These are phyloP conservation scores for Erpetoichthys calabaricus DNA, from an alignment of 2,797 vertebrate species.

Conservation along the genomic window DNA sequence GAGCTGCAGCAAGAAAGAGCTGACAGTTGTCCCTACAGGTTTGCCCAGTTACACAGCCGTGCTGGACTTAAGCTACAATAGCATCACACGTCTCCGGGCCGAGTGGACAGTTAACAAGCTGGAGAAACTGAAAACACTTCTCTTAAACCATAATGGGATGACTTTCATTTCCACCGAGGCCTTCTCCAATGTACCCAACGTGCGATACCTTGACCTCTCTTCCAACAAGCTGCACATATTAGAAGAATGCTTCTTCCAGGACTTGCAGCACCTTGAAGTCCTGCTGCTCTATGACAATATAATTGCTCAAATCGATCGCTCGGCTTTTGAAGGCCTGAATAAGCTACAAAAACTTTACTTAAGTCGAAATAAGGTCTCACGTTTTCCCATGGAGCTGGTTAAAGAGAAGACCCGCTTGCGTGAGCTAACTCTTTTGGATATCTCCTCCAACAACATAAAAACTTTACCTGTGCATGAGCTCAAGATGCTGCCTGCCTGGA, in stretches of 20 bases:
- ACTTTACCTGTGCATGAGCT: slow-evolving; percentile 57
- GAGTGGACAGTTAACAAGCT: slow-evolving; percentile 72
- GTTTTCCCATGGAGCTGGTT: slow-evolving; percentile 79
- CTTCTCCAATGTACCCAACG: slow-evolving; percentile 62
- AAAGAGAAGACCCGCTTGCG: slow-evolving; percentile 63
- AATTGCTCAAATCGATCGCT: slow-evolving; percentile 69
- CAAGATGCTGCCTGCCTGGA: slow-evolving; percentile 67
- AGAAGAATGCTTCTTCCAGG: slow-evolving; percentile 81
- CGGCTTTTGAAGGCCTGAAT: slow-evolving; percentile 64
- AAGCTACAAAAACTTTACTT: slow-evolving; percentile 86
- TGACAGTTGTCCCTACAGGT: slow-evolving; percentile 49
- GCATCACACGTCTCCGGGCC: slow-evolving; percentile 54
- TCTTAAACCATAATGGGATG: slow-evolving; percentile 81
- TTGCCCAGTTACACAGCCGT: slow-evolving; percentile 70
- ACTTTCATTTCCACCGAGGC: slow-evolving; percentile 82
- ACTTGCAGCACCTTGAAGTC: slow-evolving; percentile 67
- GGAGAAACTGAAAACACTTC: slow-evolving; percentile 69
- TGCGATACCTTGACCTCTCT: slow-evolving; percentile 84
- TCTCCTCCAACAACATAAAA: slow-evolving; percentile 84
- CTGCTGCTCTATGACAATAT: slow-evolving; percentile 85
- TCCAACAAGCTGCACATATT: slow-evolving; percentile 67
- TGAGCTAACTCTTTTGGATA: slow-evolving; percentile 70
- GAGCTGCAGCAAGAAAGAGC: slow-evolving; percentile 81
- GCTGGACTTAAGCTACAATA: slow-evolving; percentile 86
- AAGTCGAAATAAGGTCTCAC: slow-evolving; percentile 79